Evolutionary conservation across 2,888 invertebrate species (phyloP).

Genomic region (Lacanobia oleracea): DNA sequence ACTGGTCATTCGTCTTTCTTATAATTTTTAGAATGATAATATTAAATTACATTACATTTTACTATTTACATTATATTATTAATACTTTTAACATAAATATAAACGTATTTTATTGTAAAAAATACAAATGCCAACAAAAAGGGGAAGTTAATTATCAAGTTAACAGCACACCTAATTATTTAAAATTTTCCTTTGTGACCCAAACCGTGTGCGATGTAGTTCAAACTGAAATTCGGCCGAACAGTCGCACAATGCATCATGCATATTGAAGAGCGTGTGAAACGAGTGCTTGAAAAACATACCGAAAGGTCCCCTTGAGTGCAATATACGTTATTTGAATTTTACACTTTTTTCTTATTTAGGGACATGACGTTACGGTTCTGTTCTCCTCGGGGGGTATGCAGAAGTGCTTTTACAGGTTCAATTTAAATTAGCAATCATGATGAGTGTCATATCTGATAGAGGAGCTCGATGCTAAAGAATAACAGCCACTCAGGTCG

Average conservation of each 20-base stretch:
- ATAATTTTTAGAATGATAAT: no score
- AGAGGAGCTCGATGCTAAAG: no score
- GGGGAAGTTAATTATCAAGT: not conserved
- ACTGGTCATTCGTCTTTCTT: no score
- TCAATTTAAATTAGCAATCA: not conserved
- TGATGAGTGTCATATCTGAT: not conserved
- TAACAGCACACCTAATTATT: not conserved
- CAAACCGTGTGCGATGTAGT: not conserved
- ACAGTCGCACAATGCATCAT: slow-evolving; percentile 4
- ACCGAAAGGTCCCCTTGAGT: not conserved
- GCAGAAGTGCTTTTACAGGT: not conserved
- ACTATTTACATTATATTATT: no score
- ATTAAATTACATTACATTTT: no score
- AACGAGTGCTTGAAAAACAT: slow-evolving; percentile 11
- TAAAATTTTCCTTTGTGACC: not conserved
- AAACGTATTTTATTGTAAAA: no score
- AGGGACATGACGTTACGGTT: not conserved
- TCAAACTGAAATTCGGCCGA: not conserved
- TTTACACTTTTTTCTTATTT: not conserved
- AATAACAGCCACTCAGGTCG: no score
- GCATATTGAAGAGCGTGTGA: slow-evolving; percentile 21
- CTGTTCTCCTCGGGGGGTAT: not conserved
- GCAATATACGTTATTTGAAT: not conserved
- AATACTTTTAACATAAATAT: no score
- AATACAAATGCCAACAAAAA: not conserved